A percentile compares a stretch with the other conserved stretches of the same genome.
Evolutionary conservation across 2,797 vertebrate species (phyloP).

Genomic region (Oryzias dopingdopingensis): DNA sequence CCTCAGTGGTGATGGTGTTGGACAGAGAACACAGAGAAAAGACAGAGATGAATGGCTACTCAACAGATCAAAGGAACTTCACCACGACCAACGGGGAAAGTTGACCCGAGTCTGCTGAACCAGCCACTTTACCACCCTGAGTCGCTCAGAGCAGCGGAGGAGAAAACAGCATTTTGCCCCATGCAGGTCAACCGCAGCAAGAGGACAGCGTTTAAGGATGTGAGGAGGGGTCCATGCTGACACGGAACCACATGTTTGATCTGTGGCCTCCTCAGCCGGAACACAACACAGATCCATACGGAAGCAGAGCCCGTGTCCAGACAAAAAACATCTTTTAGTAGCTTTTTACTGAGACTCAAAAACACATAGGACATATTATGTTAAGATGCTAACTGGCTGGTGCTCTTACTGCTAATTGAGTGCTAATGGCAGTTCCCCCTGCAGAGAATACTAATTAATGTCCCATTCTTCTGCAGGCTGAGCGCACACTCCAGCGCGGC

Average conservation of each 20-base stretch:
- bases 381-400: constrained; percentile 61
- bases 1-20: constrained; percentile 34
- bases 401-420: constrained; percentile 82
- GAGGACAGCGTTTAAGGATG: constrained; percentile 17
- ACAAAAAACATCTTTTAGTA: constrained; percentile 53
- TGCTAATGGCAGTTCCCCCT: constrained; percentile 82
- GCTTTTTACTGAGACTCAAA: constrained; percentile 50
- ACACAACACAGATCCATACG: not conserved
- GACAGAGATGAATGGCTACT: constrained; percentile 60
- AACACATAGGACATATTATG: constrained; percentile 72
- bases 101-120: constrained; percentile 61
- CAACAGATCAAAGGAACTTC: constrained; percentile 68
- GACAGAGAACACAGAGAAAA: constrained; percentile 61
- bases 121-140: constrained; percentile 42
- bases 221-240: constrained; percentile 3
- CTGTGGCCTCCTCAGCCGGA: not conserved
- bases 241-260: constrained; percentile 3
- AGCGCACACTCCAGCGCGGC: constrained; percentile 73
- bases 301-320: constrained; percentile 22
- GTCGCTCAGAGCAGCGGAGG: constrained; percentile 21
- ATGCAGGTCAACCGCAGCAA: constrained; percentile 38
- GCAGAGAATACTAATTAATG: constrained; percentile 84
- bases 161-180: constrained; percentile 39
- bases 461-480: constrained; percentile 72
- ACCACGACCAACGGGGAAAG: constrained; percentile 44